Percentiles rank a stretch among this genome's conserved stretches.
Evolutionary conservation across 2,797 vertebrate genomes (phyloP).

Genomic region (Crenuchus spilurus): DNA sequence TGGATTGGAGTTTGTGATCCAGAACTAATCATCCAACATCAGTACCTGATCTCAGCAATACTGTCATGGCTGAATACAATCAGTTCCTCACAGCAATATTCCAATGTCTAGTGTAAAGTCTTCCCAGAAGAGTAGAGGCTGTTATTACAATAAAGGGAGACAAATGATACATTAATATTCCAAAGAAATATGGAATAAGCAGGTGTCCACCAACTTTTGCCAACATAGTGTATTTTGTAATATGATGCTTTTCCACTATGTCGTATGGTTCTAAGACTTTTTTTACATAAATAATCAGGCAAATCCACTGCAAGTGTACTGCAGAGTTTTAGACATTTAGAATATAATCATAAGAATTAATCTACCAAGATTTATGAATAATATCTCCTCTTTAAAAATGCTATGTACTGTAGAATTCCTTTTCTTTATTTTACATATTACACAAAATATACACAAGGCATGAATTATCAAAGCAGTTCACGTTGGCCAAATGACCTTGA

Average conservation of each 20-base stretch:
- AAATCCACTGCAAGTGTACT: background rate
- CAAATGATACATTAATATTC: no score
- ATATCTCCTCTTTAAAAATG: conserved; percentile 74
- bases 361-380: conserved; percentile 61
- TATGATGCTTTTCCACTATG: background rate
- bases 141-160: no score
- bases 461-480: conserved; percentile 87
- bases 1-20: no score
- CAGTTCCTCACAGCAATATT: no score
- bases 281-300: conserved; percentile 20
- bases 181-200: no score
- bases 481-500: conserved; percentile 72
- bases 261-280: background rate
- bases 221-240: background rate
- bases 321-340: background rate
- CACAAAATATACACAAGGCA: conserved; percentile 96
- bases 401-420: conserved; percentile 72
- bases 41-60: no score
- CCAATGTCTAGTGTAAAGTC: no score
- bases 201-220: no score
- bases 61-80: no score
- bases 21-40: no score
- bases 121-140: no score
- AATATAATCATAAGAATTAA: conserved; percentile 31
- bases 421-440: conserved; percentile 81